Evolutionary conservation across 1,140 invertebrate genomes (phyloP).

Genomic region (Dendrolimus kikuchii): DNA sequence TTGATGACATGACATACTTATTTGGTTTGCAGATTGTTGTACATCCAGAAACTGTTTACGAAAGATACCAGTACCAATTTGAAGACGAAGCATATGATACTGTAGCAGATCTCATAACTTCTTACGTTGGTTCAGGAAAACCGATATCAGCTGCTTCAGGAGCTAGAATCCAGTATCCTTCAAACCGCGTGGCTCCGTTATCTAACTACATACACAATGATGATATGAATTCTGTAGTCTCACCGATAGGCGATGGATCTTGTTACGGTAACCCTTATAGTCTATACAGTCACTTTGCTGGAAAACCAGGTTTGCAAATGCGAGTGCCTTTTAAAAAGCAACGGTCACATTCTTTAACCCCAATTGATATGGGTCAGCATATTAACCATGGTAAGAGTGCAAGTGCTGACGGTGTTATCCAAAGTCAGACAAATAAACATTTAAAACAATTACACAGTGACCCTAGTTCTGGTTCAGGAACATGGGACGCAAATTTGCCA

Average conservation of each 20-base stretch:
- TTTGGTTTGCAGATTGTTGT: constrained; percentile 79
- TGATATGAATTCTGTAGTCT: constrained; percentile 33
- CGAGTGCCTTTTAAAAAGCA: constrained; percentile 80
- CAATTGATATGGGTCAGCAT: constrained; percentile 60
- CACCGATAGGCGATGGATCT: constrained; percentile 36
- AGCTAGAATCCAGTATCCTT: constrained; percentile 86
- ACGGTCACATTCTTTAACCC: constrained; percentile 78
- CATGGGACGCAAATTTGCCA: constrained; percentile 56
- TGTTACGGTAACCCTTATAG: constrained; percentile 61
- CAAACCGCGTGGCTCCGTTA: constrained; percentile 75
- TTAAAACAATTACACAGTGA: constrained; percentile 45
- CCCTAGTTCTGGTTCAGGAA: constrained; percentile 43
- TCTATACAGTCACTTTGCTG: constrained; percentile 66
- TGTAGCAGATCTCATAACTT: constrained; percentile 94
- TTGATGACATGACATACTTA: not conserved
- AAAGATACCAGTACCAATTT: constrained; percentile 93
- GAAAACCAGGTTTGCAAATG: constrained; percentile 73
- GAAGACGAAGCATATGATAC: constrained; percentile 95
- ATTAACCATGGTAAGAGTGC: constrained; percentile 73
- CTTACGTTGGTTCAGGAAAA: constrained; percentile 91
- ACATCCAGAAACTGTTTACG: constrained; percentile 92
- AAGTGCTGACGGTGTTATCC: constrained; percentile 76
- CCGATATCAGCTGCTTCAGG: constrained; percentile 91
- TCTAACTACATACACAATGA: constrained; percentile 51
- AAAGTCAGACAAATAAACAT: constrained; percentile 55